Conservation (phyloP, 2,113 vertebrate species). For the Neolamprologus falcicula region DNA sequence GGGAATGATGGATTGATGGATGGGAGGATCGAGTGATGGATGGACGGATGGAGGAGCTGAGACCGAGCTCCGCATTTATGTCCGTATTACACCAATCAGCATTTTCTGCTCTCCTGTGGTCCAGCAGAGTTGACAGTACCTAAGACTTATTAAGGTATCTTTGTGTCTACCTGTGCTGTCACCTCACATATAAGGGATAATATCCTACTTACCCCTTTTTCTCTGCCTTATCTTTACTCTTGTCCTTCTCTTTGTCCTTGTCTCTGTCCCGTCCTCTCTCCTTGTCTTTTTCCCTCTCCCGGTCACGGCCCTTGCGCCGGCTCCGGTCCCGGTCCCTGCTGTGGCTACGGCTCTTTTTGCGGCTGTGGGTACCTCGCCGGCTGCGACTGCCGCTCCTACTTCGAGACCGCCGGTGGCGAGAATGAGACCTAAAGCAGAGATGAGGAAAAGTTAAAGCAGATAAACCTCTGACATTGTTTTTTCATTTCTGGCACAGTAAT, state of each 20-base stretch:
- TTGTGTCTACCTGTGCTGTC: not conserved
- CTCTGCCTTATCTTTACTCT: slow-evolving; percentile 45
- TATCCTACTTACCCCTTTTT: slow-evolving; percentile 54
- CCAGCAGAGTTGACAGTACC: not conserved
- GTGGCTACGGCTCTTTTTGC: slow-evolving; percentile 68
- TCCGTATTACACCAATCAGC: not conserved
- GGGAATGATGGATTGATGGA: slow-evolving; percentile 44
- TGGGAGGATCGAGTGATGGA: slow-evolving; percentile 40
- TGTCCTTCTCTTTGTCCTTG: slow-evolving; percentile 41
- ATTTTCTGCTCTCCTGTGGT: not conserved
- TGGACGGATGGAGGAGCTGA: slow-evolving; percentile 9
- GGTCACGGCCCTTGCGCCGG: slow-evolving; percentile 75
- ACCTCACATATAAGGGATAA: not conserved
- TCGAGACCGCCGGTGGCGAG: slow-evolving; percentile 75
- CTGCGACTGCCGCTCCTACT: slow-evolving; percentile 75
- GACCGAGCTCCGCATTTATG: slow-evolving; percentile 11
- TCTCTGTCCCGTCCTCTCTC: slow-evolving; percentile 75
- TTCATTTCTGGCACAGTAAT: not conserved
- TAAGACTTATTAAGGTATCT: not conserved
- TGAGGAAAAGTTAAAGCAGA: not conserved
- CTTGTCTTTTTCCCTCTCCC: slow-evolving; percentile 73
- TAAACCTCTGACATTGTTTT: not conserved
- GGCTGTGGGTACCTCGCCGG: slow-evolving; percentile 69
- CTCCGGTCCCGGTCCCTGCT: slow-evolving; percentile 76
- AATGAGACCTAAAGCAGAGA: slow-evolving; percentile 73